phyloP scores from a whole-genome alignment of 2,888 invertebrate genomes.

The Gastrophysa polygoni region DNA sequence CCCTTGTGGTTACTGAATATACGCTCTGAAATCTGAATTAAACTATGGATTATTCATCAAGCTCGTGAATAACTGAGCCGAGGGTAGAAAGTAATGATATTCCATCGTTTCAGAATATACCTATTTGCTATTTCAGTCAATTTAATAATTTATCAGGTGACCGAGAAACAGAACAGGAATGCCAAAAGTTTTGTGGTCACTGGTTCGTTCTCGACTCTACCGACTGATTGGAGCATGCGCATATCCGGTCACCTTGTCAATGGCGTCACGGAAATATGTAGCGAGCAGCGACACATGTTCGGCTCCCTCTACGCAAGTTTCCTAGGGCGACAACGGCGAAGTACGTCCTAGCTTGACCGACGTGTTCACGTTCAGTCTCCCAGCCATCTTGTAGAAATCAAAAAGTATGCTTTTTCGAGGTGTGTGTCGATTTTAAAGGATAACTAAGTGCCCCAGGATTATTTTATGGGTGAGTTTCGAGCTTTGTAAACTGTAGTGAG shows the following conservation, averaged over 20 bases:
- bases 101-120: no score
- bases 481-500: slow-evolving; percentile 27
- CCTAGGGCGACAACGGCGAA: slow-evolving; percentile 31
- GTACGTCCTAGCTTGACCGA: slow-evolving; percentile 47
- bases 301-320: slow-evolving; percentile 20
- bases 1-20: no score
- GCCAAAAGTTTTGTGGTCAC: slow-evolving; percentile 45
- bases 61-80: no score
- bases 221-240: slow-evolving; percentile 42
- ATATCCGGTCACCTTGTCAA: slow-evolving; percentile 51
- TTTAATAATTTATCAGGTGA: no score
- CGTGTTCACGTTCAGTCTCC: slow-evolving; percentile 56
- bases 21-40: no score
- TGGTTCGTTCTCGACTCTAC: slow-evolving; percentile 37
- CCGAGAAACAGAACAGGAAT: slow-evolving; percentile 7
- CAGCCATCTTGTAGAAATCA: slow-evolving; percentile 59
- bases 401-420: slow-evolving; percentile 60
- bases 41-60: no score
- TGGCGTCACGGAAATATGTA: slow-evolving; percentile 50
- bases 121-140: no score
- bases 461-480: slow-evolving; percentile 57
- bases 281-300: slow-evolving; percentile 47
- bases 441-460: slow-evolving; percentile 52
- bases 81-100: no score
- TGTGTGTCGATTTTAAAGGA: slow-evolving; percentile 57